Conservation (phyloP, 2,888 invertebrate species). For the Eutolmus rufibarbis region DNA sequence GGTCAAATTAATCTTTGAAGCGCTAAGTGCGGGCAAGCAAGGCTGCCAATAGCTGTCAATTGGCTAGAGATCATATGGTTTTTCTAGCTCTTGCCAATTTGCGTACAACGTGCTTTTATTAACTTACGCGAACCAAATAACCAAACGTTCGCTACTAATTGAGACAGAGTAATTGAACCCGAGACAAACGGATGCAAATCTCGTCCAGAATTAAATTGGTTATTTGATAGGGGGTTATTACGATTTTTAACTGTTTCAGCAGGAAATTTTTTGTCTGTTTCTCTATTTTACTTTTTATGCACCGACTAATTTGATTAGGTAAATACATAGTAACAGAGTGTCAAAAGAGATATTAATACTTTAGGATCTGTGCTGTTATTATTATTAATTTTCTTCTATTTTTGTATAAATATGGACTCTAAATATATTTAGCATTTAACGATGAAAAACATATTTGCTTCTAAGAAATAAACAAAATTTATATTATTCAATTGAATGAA, state of each 20-base stretch:
- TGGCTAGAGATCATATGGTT: background rate
- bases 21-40: background rate
- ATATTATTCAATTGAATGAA: too few relatives aligned
- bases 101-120: background rate
- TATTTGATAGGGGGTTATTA: background rate
- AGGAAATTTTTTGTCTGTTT: background rate
- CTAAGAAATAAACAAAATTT: too few relatives aligned
- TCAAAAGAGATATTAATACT: background rate
- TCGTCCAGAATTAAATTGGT: background rate
- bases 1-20: background rate
- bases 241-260: background rate
- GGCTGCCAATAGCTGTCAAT: background rate
- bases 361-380: too few relatives aligned
- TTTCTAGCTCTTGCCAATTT: background rate
- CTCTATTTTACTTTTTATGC: background rate
- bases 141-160: background rate
- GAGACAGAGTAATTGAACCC: background rate
- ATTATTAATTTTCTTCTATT: too few relatives aligned
- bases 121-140: background rate
- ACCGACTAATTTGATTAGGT: background rate
- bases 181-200: background rate
- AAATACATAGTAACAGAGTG: background rate
- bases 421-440: too few relatives aligned
- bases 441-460: too few relatives aligned
- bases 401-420: too few relatives aligned